Percentiles rank a stretch among this genome's conserved stretches.
These are phyloP conservation scores for Meta bourneti DNA, from an alignment of 2,888 invertebrate genomes.

Conservation along the genomic window DNA sequence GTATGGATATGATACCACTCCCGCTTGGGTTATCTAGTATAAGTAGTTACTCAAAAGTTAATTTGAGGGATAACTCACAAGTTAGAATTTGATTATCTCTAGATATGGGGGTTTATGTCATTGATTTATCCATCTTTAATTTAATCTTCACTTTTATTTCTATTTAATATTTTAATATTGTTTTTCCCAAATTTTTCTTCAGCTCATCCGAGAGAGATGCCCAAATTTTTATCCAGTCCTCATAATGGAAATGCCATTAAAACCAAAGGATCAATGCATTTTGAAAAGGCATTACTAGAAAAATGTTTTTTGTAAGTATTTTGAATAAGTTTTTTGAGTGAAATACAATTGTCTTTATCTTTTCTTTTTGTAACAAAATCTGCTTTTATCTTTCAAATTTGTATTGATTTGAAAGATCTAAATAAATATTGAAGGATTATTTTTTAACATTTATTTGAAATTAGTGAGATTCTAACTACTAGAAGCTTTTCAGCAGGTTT, in stretches of 20 bases:
- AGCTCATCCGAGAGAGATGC: not conserved
- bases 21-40: too few relatives aligned
- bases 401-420: too few relatives aligned
- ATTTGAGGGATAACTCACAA: too few relatives aligned
- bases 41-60: too few relatives aligned
- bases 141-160: too few relatives aligned
- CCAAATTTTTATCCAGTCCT: not conserved
- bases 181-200: not conserved
- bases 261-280: not conserved
- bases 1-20: too few relatives aligned
- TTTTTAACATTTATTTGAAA: not conserved
- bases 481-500: too few relatives aligned
- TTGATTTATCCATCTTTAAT: too few relatives aligned
- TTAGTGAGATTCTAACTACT: too few relatives aligned
- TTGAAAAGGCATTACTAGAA: not conserved
- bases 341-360: not conserved
- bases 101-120: too few relatives aligned
- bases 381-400: not conserved
- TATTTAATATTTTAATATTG: not conserved
- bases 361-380: not conserved
- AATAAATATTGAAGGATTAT: not conserved
- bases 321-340: not conserved
- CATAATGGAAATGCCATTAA: not conserved
- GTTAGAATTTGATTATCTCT: not conserved
- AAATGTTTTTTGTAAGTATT: constrained; percentile 39